phyloP scores from a whole-genome alignment of 2,113 vertebrate species.

The Pardalotus punctatus region DNA sequence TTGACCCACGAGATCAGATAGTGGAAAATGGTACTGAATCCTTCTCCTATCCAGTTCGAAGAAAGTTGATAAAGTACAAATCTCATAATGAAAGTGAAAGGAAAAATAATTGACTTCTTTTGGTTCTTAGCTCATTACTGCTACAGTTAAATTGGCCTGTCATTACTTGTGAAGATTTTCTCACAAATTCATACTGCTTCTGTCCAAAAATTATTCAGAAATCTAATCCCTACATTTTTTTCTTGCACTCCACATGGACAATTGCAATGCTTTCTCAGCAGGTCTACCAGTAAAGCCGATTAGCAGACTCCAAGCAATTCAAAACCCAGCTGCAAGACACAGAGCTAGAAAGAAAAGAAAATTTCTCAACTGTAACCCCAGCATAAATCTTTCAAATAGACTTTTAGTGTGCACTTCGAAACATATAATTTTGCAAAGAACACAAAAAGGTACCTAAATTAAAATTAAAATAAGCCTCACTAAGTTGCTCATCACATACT shows the following conservation, averaged over 20 bases:
- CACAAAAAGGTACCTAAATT: neutral
- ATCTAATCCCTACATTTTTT: neutral
- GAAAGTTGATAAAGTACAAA: neutral
- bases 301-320: conserved; percentile 32
- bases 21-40: neutral
- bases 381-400: neutral
- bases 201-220: conserved; percentile 29
- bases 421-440: neutral
- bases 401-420: neutral
- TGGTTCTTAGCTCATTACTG: neutral
- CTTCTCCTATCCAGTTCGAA: neutral
- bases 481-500: neutral
- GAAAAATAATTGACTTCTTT: neutral
- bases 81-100: neutral
- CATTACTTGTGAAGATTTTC: neutral
- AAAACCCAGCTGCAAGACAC: conserved; percentile 11
- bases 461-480: neutral
- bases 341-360: neutral
- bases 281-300: conserved; percentile 41
- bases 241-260: neutral
- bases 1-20: rapidly evolving
- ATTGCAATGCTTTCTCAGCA: conserved; percentile 42
- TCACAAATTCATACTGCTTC: neutral
- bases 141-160: neutral
- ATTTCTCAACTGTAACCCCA: neutral